These are phyloP conservation scores for Epistrophella euchroma DNA, from an alignment of 2,888 invertebrate species.

Conservation along the genomic window DNA sequence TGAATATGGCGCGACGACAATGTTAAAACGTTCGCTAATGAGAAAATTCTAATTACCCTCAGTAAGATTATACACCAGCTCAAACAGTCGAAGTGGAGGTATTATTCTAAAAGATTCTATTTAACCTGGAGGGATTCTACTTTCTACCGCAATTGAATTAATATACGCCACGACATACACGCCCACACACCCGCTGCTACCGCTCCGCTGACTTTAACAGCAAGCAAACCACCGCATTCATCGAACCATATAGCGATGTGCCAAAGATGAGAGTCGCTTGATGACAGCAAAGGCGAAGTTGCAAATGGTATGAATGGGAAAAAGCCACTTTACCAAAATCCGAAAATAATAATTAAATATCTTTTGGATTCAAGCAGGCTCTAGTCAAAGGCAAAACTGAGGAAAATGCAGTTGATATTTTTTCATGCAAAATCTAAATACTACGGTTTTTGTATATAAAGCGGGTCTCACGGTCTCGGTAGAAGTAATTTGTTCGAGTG, in stretches of 20 bases:
- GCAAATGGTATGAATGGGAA: constrained; percentile 35
- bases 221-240: not conserved
- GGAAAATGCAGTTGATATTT: constrained; percentile 5
- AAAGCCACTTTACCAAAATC: constrained; percentile 53
- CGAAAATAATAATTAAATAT: constrained; percentile 58
- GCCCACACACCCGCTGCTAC: not conserved
- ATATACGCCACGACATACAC: constrained; percentile 35
- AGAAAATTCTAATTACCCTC: constrained; percentile 60
- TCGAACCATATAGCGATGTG: constrained; percentile 27
- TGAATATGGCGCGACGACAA: constrained; percentile 42
- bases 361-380: constrained; percentile 15
- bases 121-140: constrained; percentile 41
- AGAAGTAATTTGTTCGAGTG: too few relatives aligned
- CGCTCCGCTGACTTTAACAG: not conserved
- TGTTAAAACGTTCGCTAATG: constrained; percentile 64
- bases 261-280: constrained; percentile 42
- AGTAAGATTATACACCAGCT: constrained; percentile 7
- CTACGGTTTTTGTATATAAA: not conserved
- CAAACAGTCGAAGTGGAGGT: not conserved
- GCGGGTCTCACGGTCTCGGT: not conserved
- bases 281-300: constrained; percentile 16
- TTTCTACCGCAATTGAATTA: constrained; percentile 57
- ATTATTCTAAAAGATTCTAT: constrained; percentile 49
- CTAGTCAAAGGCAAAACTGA: not conserved
- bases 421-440: not conserved